Conservation (phyloP, 1,140 invertebrate genomes). For the Physella acuta region DNA sequence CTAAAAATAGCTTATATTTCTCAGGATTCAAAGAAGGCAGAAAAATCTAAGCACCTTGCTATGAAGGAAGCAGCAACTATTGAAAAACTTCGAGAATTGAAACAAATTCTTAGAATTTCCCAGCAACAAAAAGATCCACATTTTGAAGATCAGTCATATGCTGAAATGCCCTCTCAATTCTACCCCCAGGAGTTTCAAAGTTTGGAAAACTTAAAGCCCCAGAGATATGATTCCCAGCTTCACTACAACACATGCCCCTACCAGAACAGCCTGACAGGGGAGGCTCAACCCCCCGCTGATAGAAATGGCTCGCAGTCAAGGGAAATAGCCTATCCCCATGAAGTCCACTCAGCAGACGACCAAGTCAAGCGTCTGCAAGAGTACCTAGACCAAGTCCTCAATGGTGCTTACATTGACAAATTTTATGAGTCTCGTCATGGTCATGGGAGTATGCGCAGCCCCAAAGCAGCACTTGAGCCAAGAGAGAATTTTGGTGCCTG, state of each 20-base stretch:
- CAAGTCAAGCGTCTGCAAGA: neutral
- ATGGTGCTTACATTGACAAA: neutral
- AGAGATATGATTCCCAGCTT: too few relatives aligned
- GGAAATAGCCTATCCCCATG: neutral
- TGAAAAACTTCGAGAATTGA: slow-evolving; percentile 49
- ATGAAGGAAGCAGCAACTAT: slow-evolving; percentile 45
- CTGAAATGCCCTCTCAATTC: too few relatives aligned
- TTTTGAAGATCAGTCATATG: too few relatives aligned
- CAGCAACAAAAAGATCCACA: slow-evolving; percentile 17
- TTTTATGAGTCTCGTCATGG: neutral
- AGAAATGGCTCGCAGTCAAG: neutral
- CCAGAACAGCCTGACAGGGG: too few relatives aligned
- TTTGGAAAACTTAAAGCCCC: too few relatives aligned
- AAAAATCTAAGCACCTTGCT: slow-evolving; percentile 44
- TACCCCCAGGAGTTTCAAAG: too few relatives aligned
- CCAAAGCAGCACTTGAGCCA: neutral
- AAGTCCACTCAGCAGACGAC: neutral
- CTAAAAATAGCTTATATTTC: neutral
- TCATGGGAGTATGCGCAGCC: neutral
- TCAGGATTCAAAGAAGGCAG: slow-evolving; percentile 28
- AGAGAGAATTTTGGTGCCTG: too few relatives aligned
- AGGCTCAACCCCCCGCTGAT: too few relatives aligned
- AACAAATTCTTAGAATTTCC: slow-evolving; percentile 43
- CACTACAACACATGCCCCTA: too few relatives aligned
- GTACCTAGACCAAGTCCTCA: neutral